Percentiles rank a stretch among this genome's conserved stretches.
phyloP scores from a whole-genome alignment of 2,113 vertebrate genomes.

The Thalassarche chlororhynchos region DNA sequence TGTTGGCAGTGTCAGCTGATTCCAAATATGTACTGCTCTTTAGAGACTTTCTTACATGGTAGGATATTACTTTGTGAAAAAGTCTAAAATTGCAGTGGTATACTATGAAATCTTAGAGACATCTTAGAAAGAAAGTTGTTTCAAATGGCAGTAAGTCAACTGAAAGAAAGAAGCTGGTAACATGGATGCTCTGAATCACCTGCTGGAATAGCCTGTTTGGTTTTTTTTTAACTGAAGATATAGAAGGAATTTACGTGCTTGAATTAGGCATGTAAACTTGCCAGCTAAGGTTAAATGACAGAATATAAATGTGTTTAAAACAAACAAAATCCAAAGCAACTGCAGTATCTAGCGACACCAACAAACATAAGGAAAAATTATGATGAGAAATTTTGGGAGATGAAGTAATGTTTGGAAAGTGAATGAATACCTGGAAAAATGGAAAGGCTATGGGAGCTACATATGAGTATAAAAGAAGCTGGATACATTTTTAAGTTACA shows the following conservation, averaged over 20 bases:
- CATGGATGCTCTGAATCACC: background rate
- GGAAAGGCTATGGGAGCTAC: background rate
- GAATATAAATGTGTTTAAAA: background rate
- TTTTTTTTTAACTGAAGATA: background rate
- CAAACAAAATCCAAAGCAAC: background rate
- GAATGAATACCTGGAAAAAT: background rate
- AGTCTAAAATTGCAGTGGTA: background rate
- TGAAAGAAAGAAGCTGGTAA: background rate
- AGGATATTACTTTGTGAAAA: background rate
- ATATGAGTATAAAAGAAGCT: background rate
- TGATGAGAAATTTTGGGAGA: background rate
- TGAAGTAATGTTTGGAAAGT: background rate
- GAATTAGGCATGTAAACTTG: background rate
- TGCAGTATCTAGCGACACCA: background rate
- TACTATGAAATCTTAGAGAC: background rate
- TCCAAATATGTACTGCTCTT: background rate
- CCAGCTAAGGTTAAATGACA: background rate
- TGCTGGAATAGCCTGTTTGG: background rate
- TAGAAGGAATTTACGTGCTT: background rate
- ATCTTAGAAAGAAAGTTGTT: background rate
- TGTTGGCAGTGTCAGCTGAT: background rate
- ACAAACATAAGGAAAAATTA: background rate
- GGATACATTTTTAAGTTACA: background rate
- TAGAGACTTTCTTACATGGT: background rate
- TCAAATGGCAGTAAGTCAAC: background rate